Evolutionary conservation across 2,888 invertebrate genomes (phyloP).

Genomic region (Helobdella robusta): DNA sequence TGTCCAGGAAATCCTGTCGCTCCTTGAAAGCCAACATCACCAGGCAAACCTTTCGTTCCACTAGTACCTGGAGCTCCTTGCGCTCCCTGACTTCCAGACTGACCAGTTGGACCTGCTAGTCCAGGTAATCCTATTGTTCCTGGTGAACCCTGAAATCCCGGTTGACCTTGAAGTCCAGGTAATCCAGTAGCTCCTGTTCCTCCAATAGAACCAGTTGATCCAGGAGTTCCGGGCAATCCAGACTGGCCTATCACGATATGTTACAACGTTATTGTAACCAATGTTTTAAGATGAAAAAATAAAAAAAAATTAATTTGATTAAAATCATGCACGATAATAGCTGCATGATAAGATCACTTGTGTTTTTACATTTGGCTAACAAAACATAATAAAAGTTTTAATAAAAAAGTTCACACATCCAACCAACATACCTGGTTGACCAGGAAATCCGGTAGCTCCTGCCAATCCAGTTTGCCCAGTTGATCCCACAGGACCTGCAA

Average conservation of each 20-base stretch:
- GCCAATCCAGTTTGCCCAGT: constrained; percentile 29
- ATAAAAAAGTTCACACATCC: too few relatives aligned
- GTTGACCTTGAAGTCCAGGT: constrained; percentile 22
- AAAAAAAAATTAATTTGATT: too few relatives aligned
- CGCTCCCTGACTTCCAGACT: too few relatives aligned
- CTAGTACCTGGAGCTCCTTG: constrained; percentile 21
- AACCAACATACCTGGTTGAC: too few relatives aligned
- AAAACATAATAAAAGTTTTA: too few relatives aligned
- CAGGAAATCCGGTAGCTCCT: constrained; percentile 19
- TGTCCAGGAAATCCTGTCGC: constrained; percentile 34
- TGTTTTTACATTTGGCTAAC: too few relatives aligned
- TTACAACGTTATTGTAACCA: too few relatives aligned
- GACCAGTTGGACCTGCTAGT: constrained; percentile 19
- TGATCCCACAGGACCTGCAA: constrained; percentile 32
- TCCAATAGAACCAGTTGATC: constrained; percentile 17
- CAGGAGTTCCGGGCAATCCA: constrained; percentile 23
- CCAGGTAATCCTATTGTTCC: constrained; percentile 25
- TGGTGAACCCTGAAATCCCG: constrained; percentile 17
- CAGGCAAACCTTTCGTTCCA: constrained; percentile 25
- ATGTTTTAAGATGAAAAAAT: too few relatives aligned
- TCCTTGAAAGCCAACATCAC: constrained; percentile 23
- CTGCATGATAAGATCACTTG: too few relatives aligned
- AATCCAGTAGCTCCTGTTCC: constrained; percentile 21
- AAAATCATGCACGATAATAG: too few relatives aligned
- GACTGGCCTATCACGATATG: too few relatives aligned